Evolutionary conservation across 2,797 vertebrate genomes (phyloP), one percentile per base, ranked within the genome.

Genomic region (Girardinus metallicus): DNA sequence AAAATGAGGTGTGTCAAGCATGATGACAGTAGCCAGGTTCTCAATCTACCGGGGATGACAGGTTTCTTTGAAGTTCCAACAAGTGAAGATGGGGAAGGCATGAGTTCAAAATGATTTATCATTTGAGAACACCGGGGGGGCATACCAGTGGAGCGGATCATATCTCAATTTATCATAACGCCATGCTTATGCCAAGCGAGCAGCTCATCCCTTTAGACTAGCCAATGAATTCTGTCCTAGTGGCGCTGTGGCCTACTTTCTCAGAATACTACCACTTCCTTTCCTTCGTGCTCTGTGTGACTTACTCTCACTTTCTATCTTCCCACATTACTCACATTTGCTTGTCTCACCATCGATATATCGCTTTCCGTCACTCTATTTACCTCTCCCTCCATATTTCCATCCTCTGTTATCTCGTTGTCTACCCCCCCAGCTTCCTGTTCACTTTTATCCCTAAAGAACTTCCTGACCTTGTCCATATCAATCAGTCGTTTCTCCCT

Each of bases 381-480:
- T 85, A 82, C 74, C 78, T 80, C 57, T 73, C 43, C 71, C 73
- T 74, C 76, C 36, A 41, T 83, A 76, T 72, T 83, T 79, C 55
- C 51, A 71, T 44, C 68, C 44, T 31, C 47, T 87, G 72, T 89
- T 84, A 39, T 88, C 78, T 82, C 10, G 1, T 83, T 85, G 80
- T 87, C 70, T 75, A 43, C 77, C 79, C 71, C 60, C 60, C 74
- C 64, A 77, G 85, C 78, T 74, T 83, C 79, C 73, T 64, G 78
- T 77, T 51, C 78, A 44, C 84, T 81, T 83, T 86, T 85, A 84
- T 85, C 80, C 72, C 60, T 76, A 84, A 78, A 93, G 88, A 91
- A 93, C 94, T 94, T 95, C 90, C 94, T 94, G 91, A 94, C 94
- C 91, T 91, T 82, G 81, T 91, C 91, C 90, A 88, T 91, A 94